Percentiles rank a stretch among this genome's conserved stretches.
Evolutionary conservation across 1,140 invertebrate genomes (phyloP).

Genomic region (Caenorhabditis remanei): DNA sequence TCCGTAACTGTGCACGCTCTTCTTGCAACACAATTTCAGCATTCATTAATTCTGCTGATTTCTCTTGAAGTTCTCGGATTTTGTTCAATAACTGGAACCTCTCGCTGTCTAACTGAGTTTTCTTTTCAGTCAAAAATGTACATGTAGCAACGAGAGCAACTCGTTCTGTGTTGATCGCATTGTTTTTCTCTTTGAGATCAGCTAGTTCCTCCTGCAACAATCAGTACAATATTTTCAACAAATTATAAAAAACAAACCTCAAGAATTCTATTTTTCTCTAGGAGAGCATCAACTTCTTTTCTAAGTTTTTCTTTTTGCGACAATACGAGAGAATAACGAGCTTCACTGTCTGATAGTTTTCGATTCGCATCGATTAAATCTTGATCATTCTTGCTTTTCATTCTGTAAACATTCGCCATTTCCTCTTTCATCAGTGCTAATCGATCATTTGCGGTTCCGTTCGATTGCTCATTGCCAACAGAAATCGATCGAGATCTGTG

Average conservation of each 20-base stretch:
- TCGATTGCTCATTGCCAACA: not conserved
- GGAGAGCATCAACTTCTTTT: not conserved
- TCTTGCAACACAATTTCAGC: slow-evolving; percentile 33
- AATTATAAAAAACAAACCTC: not conserved
- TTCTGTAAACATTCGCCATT: slow-evolving; percentile 44
- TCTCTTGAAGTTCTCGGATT: slow-evolving; percentile 57
- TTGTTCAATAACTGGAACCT: slow-evolving; percentile 53
- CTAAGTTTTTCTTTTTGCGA: slow-evolving; percentile 11
- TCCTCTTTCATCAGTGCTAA: slow-evolving; percentile 34
- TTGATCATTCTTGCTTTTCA: slow-evolving; percentile 46
- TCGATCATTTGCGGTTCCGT: not conserved
- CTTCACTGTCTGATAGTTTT: slow-evolving; percentile 15
- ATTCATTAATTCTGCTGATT: slow-evolving; percentile 56
- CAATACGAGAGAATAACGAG: not conserved
- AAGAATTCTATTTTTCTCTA: not conserved
- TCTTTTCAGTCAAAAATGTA: slow-evolving; percentile 16
- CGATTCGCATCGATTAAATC: slow-evolving; percentile 17
- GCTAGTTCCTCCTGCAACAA: slow-evolving; percentile 1
- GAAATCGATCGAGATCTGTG: slow-evolving; percentile 3
- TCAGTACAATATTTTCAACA: no score
- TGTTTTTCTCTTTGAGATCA: not conserved
- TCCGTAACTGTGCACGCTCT: slow-evolving; percentile 18
- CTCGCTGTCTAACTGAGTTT: slow-evolving; percentile 42
- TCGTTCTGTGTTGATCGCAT: not conserved
- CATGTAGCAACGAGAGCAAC: slow-evolving; percentile 11